Conservation (phyloP, 1,140 invertebrate genomes). For the Marisa cornuarietis region DNA sequence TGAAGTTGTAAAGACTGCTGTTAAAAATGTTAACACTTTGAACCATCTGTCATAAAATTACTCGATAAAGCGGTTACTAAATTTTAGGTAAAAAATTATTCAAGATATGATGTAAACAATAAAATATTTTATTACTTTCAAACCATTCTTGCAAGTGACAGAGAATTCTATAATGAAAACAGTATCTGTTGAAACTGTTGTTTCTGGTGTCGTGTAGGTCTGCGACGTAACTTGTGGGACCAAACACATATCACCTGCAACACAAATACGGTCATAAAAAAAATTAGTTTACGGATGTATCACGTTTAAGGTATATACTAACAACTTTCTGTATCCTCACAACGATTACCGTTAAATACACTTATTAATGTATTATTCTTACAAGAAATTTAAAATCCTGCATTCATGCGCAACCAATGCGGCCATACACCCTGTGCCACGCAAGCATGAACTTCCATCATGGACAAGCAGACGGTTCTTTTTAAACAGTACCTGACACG, state of each 20-base stretch:
- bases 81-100: too few relatives aligned
- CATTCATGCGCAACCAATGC: too few relatives aligned
- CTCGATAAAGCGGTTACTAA: too few relatives aligned
- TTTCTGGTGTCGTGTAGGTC: conserved; percentile 88
- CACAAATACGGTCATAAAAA: conserved; percentile 22
- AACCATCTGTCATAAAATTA: too few relatives aligned
- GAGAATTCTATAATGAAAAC: conserved; percentile 75
- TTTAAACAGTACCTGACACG: not conserved
- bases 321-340: not conserved
- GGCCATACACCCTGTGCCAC: conserved; percentile 3
- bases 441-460: not conserved
- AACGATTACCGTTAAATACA: too few relatives aligned
- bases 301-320: conserved; percentile 14
- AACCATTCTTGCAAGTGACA: conserved; percentile 67
- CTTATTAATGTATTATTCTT: too few relatives aligned
- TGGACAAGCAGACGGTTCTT: not conserved
- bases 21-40: too few relatives aligned
- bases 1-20: too few relatives aligned
- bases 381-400: too few relatives aligned
- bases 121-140: conserved; percentile 51
- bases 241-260: conserved; percentile 62
- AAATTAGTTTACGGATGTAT: too few relatives aligned
- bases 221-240: conserved; percentile 64
- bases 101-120: not conserved
- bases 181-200: conserved; percentile 71